Base-by-base conservation (phyloP, 2,797 vertebrate species). In the Xenopus petersii region DNA sequence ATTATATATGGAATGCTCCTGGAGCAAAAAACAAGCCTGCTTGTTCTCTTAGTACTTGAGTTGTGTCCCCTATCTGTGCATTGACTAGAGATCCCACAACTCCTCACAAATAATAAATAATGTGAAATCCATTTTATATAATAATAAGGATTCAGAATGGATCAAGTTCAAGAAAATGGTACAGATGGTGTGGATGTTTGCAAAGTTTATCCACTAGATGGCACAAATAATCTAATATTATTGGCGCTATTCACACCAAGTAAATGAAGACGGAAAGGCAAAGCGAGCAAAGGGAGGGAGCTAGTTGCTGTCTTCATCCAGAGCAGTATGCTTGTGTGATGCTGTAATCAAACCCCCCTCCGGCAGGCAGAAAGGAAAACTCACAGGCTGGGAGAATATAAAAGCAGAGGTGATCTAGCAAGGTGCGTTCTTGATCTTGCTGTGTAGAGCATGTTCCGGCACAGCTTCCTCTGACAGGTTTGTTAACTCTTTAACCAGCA, bases 201-300 rank as follows among this genome's bases (percentile, higher is more conserved):
- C 1, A 63, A 13, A 24, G 15, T 8, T 26, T 12, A 54, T 65
- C 71, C 76, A 79, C 71, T 79, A 79, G 76, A 69, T 79, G 76
- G 76, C 76, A 70, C 56, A 64, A 73, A 51, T 69, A 63, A 60
- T 77, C 75, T 73, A 73, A 70, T 79, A 7, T 71, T 64, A 70
- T 26, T 24, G n/a, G 13, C 47, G 33, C 30, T 70, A 73, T 49
- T 48, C 54, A 64, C 62, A 69, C 42, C 36, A 56, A 71, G 51
- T 69, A 42, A 67, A 6, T 33, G 56, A 68, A 30, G 26, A 1
- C 26, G 26, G 26, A 66, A 54, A 12, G 67, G 67, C 9, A 72
- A 63, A 26, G 60, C 36, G 8, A 49, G 17, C 8, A 16, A 55
- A 72, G 69, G 73, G 70, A 79, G 81, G 81, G 68, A 51, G 70